Evolutionary conservation across 2,113 vertebrate species (phyloP), one percentile per base, ranked within the genome.

Genomic region (Pollachius pollachius): DNA sequence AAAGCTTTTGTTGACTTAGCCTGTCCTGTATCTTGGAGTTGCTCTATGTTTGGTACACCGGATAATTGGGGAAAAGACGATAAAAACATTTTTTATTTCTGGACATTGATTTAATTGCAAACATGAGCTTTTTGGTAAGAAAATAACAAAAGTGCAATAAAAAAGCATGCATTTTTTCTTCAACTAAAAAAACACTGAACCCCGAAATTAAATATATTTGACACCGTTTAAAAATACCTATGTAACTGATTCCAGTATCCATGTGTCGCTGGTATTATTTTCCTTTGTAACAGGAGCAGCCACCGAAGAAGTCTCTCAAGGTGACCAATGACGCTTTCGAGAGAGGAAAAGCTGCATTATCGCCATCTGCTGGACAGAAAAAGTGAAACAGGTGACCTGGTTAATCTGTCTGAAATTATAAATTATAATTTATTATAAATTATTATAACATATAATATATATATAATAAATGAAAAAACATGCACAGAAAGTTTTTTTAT

Each of bases 321-420:
- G 64, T 82, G 12, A 56, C 82, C 5, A 7, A 30, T 18, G 81
- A 70, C 4, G 27, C 69, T 1, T 64, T 84, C 41, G 75, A 86
- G 59, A 83, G 70, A 78, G 78, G 78, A 54, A 91, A 86, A 63
- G 66, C 62, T 37, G 76, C 66, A 82, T 72, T 90, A 74, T 78
- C 75, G 52, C 80, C 82, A 86, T 84, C 90, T 92, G 77, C 84
- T 87, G 90, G 90, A 77, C 81, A 89, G 73, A 85, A 83, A 59
- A 86, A 41, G 62, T 73, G 76, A 69, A 73, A 73, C 79, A 76
- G 91, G 90, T 91, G 81, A 76, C 5, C 6, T 34, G 4, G 4
- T 34, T 34, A 6, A 34, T 34, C 30, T 34, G 6, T 34, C 30
- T 34, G 30, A 48, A 48, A 48, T 34, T 48, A 48, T 48, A 48